Evolutionary conservation across 1,140 invertebrate genomes (phyloP).

Genomic region (Rhopalosiphum padi): DNA sequence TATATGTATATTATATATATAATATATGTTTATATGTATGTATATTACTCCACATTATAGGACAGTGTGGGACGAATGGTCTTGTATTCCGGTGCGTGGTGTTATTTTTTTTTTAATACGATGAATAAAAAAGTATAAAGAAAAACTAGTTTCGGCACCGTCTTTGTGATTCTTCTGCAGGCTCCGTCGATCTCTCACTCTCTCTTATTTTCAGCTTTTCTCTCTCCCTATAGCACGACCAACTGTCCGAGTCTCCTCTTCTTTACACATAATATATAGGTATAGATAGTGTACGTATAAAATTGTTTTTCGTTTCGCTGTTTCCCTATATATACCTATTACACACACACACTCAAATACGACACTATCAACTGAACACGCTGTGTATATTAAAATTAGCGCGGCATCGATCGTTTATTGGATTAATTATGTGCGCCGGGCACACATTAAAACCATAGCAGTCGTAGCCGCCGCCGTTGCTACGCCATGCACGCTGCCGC

Average conservation of each 20-base stretch:
- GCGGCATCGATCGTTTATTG: constrained; percentile 58
- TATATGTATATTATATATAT: neutral
- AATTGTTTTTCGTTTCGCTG: constrained; percentile 1
- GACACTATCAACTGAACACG: neutral
- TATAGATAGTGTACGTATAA: constrained; percentile 23
- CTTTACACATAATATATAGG: constrained; percentile 21
- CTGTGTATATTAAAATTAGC: constrained; percentile 54
- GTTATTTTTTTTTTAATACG: constrained; percentile 53
- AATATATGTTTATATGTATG: neutral
- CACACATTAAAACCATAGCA: constrained; percentile 44
- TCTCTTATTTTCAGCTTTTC: neutral
- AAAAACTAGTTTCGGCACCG: constrained; percentile 57
- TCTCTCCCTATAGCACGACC: neutral
- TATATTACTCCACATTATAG: constrained; percentile 57
- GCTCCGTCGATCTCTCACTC: neutral
- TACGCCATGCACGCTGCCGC: neutral
- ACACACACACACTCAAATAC: constrained; percentile 1
- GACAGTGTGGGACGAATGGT: constrained; percentile 55
- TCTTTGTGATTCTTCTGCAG: constrained; percentile 42
- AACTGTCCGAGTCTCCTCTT: neutral
- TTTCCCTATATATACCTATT: neutral
- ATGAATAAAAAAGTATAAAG: constrained; percentile 50
- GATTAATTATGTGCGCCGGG: constrained; percentile 53
- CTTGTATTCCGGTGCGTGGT: constrained; percentile 50
- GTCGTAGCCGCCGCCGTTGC: neutral